Conservation (phyloP, 2,113 vertebrate species). For the Sylvilagus bachmani region DNA sequence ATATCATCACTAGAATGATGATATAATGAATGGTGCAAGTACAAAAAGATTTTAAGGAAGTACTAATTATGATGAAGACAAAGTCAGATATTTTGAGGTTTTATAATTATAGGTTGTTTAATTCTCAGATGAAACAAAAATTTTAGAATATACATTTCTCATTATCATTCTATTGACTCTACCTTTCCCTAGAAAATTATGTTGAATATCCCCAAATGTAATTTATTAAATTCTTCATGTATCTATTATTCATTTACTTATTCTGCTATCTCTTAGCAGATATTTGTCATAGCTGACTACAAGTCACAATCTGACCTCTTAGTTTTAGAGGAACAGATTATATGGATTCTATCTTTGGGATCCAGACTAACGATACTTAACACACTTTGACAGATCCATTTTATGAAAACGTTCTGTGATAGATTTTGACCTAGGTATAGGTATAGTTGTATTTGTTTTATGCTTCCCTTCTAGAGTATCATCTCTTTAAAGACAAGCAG, state of each 20-base stretch:
- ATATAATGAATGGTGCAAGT: not conserved
- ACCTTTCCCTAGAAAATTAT: not conserved
- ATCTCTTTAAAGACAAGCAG: not conserved
- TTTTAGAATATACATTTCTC: not conserved
- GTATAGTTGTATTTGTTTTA: not conserved
- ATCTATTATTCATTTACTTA: not conserved
- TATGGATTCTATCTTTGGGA: not conserved
- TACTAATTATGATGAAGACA: not conserved
- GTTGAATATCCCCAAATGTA: not conserved
- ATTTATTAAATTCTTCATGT: not conserved
- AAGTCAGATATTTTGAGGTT: not conserved
- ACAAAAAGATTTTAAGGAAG: not conserved
- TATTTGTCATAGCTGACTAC: not conserved
- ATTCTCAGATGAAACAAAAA: not conserved
- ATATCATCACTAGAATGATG: not conserved
- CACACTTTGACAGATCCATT: not conserved
- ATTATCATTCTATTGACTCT: not conserved
- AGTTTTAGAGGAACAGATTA: not conserved
- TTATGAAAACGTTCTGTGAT: not conserved
- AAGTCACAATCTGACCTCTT: not conserved
- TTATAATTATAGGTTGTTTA: not conserved
- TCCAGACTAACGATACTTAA: not conserved
- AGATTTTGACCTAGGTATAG: not conserved
- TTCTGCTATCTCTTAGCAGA: not conserved
- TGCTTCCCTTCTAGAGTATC: not conserved